These are phyloP conservation scores for Ectemnius continuus DNA, from an alignment of 2,888 invertebrate genomes.

Conservation along the genomic window DNA sequence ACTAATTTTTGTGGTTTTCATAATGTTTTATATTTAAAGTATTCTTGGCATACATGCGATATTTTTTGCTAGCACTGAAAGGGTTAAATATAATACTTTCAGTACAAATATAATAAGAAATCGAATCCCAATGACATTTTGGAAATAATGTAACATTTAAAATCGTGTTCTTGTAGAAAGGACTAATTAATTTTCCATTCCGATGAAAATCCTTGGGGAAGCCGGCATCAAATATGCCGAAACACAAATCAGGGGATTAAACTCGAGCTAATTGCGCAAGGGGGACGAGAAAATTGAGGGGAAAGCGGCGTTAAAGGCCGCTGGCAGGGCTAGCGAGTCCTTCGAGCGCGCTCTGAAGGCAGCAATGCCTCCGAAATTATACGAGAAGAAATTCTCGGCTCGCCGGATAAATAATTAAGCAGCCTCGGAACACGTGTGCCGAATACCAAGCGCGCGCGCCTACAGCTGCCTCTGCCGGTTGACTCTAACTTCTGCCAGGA, in stretches of 20 bases:
- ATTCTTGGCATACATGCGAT: too few relatives aligned
- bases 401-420: slow-evolving; percentile 71
- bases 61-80: too few relatives aligned
- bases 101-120: too few relatives aligned
- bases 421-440: slow-evolving; percentile 63
- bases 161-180: too few relatives aligned
- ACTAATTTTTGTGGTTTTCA: too few relatives aligned
- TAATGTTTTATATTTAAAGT: too few relatives aligned
- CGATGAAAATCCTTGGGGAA: neutral
- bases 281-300: neutral
- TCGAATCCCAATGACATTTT: too few relatives aligned
- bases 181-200: neutral
- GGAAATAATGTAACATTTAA: too few relatives aligned
- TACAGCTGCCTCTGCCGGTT: slow-evolving; percentile 14
- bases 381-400: slow-evolving; percentile 61
- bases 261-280: neutral
- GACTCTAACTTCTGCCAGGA: slow-evolving; percentile 52
- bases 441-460: slow-evolving; percentile 52
- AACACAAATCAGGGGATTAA: neutral
- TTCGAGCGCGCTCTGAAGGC: slow-evolving; percentile 24
- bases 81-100: too few relatives aligned
- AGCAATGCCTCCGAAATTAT: slow-evolving; percentile 57
- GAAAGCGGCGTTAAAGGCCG: neutral
- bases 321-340: slow-evolving; percentile 6
- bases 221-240: too few relatives aligned